Conservation (phyloP, 1,140 invertebrate species). For the Chironomus tepperi region DNA sequence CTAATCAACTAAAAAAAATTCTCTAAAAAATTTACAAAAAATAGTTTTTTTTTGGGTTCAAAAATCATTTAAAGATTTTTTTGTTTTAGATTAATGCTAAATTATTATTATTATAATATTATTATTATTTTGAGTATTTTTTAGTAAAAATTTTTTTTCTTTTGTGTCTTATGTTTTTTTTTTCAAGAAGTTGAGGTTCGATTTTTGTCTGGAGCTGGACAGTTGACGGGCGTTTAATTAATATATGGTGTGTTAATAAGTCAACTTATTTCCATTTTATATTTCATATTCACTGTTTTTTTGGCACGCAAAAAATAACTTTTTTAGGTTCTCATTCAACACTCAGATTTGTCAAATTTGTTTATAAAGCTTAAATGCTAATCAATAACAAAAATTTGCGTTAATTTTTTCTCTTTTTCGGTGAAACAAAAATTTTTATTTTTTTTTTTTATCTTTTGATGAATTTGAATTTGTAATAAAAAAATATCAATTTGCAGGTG, state of each 20-base stretch:
- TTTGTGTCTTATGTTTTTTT: constrained; percentile 28
- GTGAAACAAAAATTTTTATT: no score
- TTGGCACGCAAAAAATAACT: neutral
- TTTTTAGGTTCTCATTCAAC: neutral
- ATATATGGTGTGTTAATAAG: neutral
- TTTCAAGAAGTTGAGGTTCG: constrained; percentile 88
- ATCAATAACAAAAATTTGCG: neutral
- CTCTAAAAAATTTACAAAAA: no score
- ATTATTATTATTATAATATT: constrained; percentile 31
- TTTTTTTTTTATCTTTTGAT: neutral
- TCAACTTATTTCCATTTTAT: neutral
- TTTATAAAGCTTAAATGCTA: neutral
- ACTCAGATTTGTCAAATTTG: neutral
- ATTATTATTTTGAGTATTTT: constrained; percentile 32
- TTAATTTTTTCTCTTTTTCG: neutral
- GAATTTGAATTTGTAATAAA: no score
- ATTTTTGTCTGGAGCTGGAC: constrained; percentile 72
- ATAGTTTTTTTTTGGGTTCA: constrained; percentile 1
- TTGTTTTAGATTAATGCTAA: no score
- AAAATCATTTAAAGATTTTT: constrained; percentile 26
- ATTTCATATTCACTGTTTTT: neutral
- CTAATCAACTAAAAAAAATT: neutral
- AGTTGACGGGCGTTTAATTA: constrained; percentile 34
- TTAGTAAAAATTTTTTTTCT: constrained; percentile 46
- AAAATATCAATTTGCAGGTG: no score